A percentile compares a stretch with the other conserved stretches of the same genome.
These are phyloP conservation scores for Andinoacara biseriatus DNA, from an alignment of 2,113 vertebrate species.

Conservation along the genomic window DNA sequence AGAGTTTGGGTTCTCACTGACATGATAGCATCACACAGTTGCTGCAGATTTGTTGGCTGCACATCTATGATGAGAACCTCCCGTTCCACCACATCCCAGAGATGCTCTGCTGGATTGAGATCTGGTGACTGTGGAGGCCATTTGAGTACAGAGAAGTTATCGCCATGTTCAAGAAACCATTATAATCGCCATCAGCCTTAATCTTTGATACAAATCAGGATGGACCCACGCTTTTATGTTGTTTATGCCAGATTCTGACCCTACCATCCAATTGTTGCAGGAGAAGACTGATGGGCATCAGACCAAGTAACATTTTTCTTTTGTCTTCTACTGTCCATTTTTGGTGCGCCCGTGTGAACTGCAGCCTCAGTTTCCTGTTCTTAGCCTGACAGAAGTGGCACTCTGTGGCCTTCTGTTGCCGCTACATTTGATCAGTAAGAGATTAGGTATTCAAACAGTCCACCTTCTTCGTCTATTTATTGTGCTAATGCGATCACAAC, in stretches of 20 bases:
- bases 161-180: neutral
- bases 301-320: too few species aligned
- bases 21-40: neutral
- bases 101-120: accelerated
- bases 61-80: neutral
- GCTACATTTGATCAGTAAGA: neutral
- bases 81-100: accelerated
- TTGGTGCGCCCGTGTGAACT: neutral
- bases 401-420: neutral
- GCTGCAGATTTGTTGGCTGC: neutral
- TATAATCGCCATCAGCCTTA: accelerated
- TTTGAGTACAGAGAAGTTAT: neutral
- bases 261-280: neutral
- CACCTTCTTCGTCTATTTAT: neutral
- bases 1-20: neutral
- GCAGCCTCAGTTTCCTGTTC: neutral
- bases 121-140: accelerated
- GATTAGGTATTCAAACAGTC: neutral
- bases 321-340: neutral
- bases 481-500: neutral
- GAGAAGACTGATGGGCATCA: neutral
- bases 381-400: neutral
- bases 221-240: neutral
- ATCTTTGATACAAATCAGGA: neutral
- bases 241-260: neutral